Percentiles rank a stretch among this genome's conserved stretches.
Conservation (phyloP, 2,113 vertebrate species). For the Brachypodius melanocephalos region DNA sequence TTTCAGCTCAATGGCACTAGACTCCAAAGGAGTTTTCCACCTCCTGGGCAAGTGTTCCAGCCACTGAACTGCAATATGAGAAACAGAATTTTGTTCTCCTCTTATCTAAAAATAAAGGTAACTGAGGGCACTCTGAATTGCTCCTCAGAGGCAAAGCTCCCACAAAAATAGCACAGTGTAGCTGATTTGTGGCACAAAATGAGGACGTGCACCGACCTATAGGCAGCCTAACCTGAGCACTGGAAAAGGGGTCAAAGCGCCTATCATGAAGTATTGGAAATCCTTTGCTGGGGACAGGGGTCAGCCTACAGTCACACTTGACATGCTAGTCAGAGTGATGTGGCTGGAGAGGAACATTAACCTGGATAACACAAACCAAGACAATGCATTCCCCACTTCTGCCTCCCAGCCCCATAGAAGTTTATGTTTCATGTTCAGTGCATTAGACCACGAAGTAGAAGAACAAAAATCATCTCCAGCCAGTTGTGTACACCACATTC, state of each 20-base stretch:
- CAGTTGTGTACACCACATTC: background rate
- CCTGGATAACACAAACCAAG: background rate
- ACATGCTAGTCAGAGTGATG: accelerated
- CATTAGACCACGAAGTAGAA: background rate
- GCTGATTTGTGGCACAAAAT: background rate
- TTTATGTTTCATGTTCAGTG: background rate
- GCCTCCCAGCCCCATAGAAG: background rate
- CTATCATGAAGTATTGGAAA: background rate
- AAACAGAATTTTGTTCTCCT: background rate
- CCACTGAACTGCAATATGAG: background rate
- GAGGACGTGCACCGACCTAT: background rate
- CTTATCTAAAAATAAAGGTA: constrained; percentile 17
- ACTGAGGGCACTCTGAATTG: background rate
- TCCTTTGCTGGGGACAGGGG: background rate
- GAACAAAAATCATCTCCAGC: background rate
- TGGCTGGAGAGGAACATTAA: background rate
- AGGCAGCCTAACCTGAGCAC: background rate
- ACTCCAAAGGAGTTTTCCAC: constrained; percentile 2
- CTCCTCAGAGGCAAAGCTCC: constrained; percentile 15
- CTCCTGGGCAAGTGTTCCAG: constrained; percentile 5
- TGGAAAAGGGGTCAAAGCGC: background rate
- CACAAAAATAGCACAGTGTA: background rate
- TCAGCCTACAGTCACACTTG: background rate
- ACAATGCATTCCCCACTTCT: background rate
- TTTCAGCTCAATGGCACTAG: background rate